Base-by-base conservation (phyloP, 2,113 vertebrate genomes). In the Empidonax alnorum region DNA sequence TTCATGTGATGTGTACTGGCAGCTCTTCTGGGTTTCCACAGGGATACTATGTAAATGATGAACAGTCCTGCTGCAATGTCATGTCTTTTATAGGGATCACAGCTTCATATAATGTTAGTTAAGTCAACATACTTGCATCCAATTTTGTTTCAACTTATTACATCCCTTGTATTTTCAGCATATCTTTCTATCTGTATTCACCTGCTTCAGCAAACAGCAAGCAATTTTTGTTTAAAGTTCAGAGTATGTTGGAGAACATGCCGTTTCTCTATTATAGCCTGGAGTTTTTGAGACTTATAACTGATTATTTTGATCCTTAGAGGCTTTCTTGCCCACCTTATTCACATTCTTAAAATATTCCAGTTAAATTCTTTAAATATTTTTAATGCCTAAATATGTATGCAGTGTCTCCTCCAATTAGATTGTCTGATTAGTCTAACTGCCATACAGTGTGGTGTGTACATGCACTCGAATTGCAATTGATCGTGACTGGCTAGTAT, bases 381-480 rank as follows among this genome's bases (percentile, higher is more conserved):
- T 94, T 84, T 87, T 87, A 93, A 86, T 85, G 73, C 50, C 73
- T 96, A 80, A 85, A 83, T 73, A 92, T 35, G 84, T 56, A 86
- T 1, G 6, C 65, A 72, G 19, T 95, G n/a, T 41, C 37, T 89
- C 28, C 23, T 18, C n/a, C 72, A 71, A 1, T 93, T 75, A 78
- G 56, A 73, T 59, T 65, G 82, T 93, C 76, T 78, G 31, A 83
- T 76, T 61, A 83, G 39, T 41, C 30, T 61, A 85, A 95, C 80
- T 84, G 72, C 59, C 75, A 55, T 66, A 86, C 21, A 59, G 50
- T 3, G 24, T 46, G 17, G 49, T 83, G 72, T 91, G 55, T 62
- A 63, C 39, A 35, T 35, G 50, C 69, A 84, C 49, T 87, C 50
- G 53, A 28, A 75, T 27, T 80, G 44, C 67, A 83, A 71, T 94